Conservation (phyloP, 1,140 invertebrate genomes). For the Hydropsyche tenuis region DNA sequence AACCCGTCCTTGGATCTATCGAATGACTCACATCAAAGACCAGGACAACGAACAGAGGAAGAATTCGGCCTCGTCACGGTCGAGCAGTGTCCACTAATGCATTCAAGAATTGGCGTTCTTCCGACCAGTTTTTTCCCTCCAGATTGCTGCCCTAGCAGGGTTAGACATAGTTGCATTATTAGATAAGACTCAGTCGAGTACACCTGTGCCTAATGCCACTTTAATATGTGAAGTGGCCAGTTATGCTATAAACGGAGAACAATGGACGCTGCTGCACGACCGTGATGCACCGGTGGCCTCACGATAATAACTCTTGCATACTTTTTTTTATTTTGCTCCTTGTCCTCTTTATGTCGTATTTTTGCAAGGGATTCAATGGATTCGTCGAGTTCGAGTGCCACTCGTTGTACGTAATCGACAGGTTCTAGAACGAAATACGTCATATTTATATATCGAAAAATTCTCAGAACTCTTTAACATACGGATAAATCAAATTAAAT, state of each 20-base stretch:
- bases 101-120: neutral
- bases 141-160: neutral
- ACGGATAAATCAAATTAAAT: too few species aligned
- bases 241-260: conserved; percentile 42
- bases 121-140: neutral
- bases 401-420: too few species aligned
- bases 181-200: conserved; percentile 35
- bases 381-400: too few species aligned
- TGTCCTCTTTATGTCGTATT: neutral
- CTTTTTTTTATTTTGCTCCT: conserved; percentile 18
- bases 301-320: conserved; percentile 21
- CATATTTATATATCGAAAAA: too few species aligned
- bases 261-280: conserved; percentile 27
- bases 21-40: conserved; percentile 2
- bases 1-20: conserved; percentile 17
- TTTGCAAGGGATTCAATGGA: neutral
- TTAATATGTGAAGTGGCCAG: conserved; percentile 44
- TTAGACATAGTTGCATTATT: conserved; percentile 16
- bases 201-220: conserved; percentile 44
- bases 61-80: conserved; percentile 31
- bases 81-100: neutral
- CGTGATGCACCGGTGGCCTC: conserved; percentile 38
- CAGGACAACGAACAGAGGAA: conserved; percentile 19
- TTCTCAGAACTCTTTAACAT: too few species aligned
- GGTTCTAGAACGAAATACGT: too few species aligned